A percentile compares a stretch with the other conserved stretches of the same genome.
phyloP scores from a whole-genome alignment of 2,113 vertebrate genomes.

The Brachirus orientalis region DNA sequence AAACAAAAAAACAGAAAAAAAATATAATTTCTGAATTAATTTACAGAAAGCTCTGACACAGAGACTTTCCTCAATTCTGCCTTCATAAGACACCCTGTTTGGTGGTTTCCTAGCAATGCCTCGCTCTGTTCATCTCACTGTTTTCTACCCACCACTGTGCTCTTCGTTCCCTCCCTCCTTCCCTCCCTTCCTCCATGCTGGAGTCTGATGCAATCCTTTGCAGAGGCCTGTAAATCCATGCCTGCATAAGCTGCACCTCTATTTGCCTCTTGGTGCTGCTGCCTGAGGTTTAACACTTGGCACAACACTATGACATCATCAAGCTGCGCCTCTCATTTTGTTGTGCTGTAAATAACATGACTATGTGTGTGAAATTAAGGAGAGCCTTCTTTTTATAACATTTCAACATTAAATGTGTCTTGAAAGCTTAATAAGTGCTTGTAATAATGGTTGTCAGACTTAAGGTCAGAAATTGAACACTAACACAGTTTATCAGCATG shows the following conservation, averaged over 20 bases:
- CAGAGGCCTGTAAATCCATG: constrained; percentile 79
- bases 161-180: constrained; percentile 50
- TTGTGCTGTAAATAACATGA: constrained; percentile 33
- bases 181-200: constrained; percentile 61
- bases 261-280: constrained; percentile 45
- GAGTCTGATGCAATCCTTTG: constrained; percentile 82
- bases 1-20: too few species aligned
- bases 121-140: constrained; percentile 58
- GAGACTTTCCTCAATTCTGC: constrained; percentile 41
- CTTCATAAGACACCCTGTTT: constrained; percentile 62
- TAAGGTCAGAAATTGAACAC: too few species aligned
- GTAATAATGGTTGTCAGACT: too few species aligned
- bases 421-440: not conserved
- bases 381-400: not conserved
- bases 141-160: constrained; percentile 65
- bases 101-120: constrained; percentile 72
- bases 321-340: constrained; percentile 55
- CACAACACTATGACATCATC: constrained; percentile 67
- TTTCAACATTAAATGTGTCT: constrained; percentile 1
- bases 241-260: constrained; percentile 64
- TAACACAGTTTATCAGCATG: too few species aligned
- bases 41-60: constrained; percentile 30
- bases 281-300: constrained; percentile 46
- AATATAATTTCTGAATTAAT: constrained; percentile 21
- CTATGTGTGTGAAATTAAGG: constrained; percentile 26